Conservation (phyloP, 2,797 vertebrate species). For the Sebastes matsubarae region DNA sequence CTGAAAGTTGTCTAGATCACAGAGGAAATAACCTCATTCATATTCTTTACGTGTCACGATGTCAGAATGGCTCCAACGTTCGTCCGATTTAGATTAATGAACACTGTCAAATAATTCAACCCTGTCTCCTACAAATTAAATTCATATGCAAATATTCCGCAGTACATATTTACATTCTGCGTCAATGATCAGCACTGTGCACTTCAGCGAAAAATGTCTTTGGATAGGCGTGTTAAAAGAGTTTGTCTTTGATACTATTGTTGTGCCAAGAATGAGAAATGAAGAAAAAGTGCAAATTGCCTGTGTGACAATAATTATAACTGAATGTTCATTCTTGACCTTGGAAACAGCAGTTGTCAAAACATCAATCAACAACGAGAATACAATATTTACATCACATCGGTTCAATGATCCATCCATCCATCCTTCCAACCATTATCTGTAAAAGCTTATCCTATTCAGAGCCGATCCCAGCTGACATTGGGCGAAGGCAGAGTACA, state of each 20-base stretch:
- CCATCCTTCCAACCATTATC: background rate
- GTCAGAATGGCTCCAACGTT: background rate
- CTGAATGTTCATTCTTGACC: background rate
- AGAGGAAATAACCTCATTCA: background rate
- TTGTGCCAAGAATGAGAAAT: background rate
- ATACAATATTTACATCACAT: background rate
- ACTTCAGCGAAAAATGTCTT: background rate
- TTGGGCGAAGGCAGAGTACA: too few species aligned
- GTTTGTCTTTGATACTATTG: background rate
- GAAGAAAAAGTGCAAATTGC: background rate
- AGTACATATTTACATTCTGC: background rate
- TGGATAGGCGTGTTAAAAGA: background rate
- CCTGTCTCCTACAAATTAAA: constrained; percentile 7
- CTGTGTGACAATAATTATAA: background rate
- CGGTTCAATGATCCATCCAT: background rate
- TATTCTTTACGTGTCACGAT: constrained; percentile 8
- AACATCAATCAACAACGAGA: background rate
- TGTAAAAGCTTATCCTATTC: too few species aligned
- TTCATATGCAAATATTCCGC: constrained; percentile 35
- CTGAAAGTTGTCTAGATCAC: background rate
- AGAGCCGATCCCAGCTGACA: too few species aligned
- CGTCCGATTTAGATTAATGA: constrained; percentile 18
- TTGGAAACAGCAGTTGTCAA: background rate
- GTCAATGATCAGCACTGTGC: background rate
- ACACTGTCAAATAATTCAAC: constrained; percentile 34